Evolutionary conservation across 2,113 vertebrate species (phyloP).

Genomic region (Brienomyrus longianalis): DNA sequence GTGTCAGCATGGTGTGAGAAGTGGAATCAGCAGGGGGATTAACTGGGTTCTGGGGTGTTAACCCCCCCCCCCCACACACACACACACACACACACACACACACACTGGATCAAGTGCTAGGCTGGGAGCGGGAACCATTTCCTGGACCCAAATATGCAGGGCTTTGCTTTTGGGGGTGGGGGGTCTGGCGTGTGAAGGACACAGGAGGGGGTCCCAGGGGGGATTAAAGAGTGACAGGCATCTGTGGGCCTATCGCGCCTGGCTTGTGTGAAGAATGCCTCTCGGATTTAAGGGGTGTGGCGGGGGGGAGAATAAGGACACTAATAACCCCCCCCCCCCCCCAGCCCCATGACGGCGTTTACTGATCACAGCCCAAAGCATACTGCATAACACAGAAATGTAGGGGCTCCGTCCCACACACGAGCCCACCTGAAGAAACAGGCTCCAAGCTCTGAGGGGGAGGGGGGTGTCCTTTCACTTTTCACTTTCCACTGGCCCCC

Average conservation of each 20-base stretch:
- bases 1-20: neutral
- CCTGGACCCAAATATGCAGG: neutral
- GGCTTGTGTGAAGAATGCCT: neutral
- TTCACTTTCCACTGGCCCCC: constrained; percentile 14
- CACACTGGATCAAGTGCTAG: neutral
- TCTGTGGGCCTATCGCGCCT: constrained; percentile 4
- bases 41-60: neutral
- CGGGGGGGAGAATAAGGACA: neutral
- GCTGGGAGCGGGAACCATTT: constrained; percentile 14
- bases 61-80: neutral
- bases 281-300: neutral
- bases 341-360: neutral
- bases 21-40: neutral
- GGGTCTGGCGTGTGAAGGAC: constrained; percentile 1
- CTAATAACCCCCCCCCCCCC: constrained; percentile 1
- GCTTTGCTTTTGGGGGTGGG: neutral
- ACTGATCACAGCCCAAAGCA: neutral
- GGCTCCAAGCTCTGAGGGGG: neutral
- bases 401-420: neutral
- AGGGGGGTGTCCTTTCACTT: constrained; percentile 5
- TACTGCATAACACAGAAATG: neutral
- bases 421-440: neutral
- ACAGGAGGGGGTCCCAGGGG: neutral
- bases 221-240: constrained; percentile 31
- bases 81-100: too few relatives aligned